phyloP scores from a whole-genome alignment of 2,888 invertebrate species.

The Zonitis immaculata region DNA sequence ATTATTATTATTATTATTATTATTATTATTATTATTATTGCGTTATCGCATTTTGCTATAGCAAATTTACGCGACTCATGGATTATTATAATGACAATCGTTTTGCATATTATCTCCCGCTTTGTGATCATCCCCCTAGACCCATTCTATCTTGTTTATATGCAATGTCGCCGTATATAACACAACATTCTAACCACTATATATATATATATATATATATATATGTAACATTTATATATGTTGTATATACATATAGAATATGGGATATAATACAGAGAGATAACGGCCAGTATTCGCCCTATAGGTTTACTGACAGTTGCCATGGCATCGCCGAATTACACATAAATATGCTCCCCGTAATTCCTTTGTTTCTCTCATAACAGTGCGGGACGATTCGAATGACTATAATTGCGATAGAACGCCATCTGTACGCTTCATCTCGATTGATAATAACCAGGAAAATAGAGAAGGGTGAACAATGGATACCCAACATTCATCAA shows the following conservation, averaged over 20 bases:
- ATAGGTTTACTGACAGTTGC: constrained; percentile 23
- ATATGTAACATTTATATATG: no score
- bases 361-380: constrained; percentile 35
- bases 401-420: constrained; percentile 17
- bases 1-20: no score
- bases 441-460: constrained; percentile 12
- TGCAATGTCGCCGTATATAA: constrained; percentile 8
- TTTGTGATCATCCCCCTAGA: constrained; percentile 43
- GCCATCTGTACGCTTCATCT: constrained; percentile 16
- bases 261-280: constrained; percentile 23
- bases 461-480: constrained; percentile 4
- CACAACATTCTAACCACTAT: constrained; percentile 20
- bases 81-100: constrained; percentile 49
- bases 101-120: constrained; percentile 45
- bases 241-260: constrained; percentile 28
- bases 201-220: background rate
- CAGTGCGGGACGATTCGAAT: constrained; percentile 22
- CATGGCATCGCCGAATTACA: constrained; percentile 35
- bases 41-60: background rate
- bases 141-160: constrained; percentile 45
- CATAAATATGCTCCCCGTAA: constrained; percentile 36
- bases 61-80: constrained; percentile 46
- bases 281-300: constrained; percentile 28
- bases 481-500: background rate
- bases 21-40: no score